Base-by-base conservation (phyloP, 2,888 invertebrate species). In the Hydrotaea diabolus region DNA sequence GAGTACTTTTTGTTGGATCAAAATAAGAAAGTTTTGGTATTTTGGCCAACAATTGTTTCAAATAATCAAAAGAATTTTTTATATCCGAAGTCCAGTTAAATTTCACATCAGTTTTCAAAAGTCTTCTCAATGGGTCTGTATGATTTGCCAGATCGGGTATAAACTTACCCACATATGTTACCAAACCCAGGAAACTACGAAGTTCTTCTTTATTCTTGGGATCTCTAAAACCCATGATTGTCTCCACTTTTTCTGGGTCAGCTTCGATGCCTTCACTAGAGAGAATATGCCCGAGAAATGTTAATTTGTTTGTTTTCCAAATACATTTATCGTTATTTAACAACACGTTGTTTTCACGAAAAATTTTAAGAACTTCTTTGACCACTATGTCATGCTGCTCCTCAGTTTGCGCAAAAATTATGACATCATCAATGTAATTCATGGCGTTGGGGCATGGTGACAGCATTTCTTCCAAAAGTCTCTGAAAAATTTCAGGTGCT, bases 181-280 rank as follows among this genome's bases (percentile, higher is more conserved):
- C 87, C 53, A 91, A 57, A 69, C 90, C 91, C 9, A 90, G 84
- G 78, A 90, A 90, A 81, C 90, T 91, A 55, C 89, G 88, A 26
- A 88, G 72, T 84, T 89, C 90, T 69, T 89, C 88, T 76, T 87
- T 87, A 26, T 57, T 87, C 3, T 53, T 85, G 13, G 89, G 90
- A 13, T 87, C 73, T 78, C 87, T 83, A 77, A 90, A 89, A 21
- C 87, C 78, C 49, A 71, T 13, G 8, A 88, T 86, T 17, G 87
- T 76, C 62, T 87, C 86, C 4, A 88, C 39, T 80, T 88, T 87
- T 53, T 87, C 80, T 78, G 82, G 77, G 75, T 87, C 86, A 26
- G 86, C 80, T 59, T 46, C 57, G 31, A 88, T 87, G 7, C 87
- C 87, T 4, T 85, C 43, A 23, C 77, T 71, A 8, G 84, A 83